phyloP scores from a whole-genome alignment of 2,888 invertebrate species.

The Synanthedon andrenaeformis region DNA sequence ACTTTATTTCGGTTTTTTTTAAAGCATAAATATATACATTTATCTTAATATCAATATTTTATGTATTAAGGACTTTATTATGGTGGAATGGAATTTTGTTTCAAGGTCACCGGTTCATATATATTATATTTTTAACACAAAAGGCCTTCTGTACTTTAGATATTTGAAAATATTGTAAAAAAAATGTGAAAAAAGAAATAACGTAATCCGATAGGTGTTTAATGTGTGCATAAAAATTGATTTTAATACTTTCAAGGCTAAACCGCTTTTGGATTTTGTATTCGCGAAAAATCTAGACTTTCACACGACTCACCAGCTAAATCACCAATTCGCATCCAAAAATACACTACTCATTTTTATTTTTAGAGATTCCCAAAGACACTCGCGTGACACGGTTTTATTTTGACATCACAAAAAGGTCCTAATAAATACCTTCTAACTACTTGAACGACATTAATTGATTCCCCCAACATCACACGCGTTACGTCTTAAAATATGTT shows the following conservation, averaged over 20 bases:
- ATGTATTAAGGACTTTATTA: not conserved
- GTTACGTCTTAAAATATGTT: constrained; percentile 12
- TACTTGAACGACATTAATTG: constrained; percentile 21
- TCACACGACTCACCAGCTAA: constrained; percentile 55
- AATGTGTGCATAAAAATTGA: constrained; percentile 12
- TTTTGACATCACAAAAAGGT: constrained; percentile 16
- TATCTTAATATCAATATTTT: not conserved
- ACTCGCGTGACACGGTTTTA: constrained; percentile 39
- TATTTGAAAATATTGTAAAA: not conserved
- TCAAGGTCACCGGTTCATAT: not conserved
- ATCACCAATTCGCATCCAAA: constrained; percentile 57
- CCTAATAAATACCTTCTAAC: constrained; percentile 13
- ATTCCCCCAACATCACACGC: constrained; percentile 32
- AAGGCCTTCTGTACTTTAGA: not conserved
- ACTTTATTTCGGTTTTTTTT: not conserved
- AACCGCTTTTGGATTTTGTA: constrained; percentile 17
- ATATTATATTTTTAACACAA: not conserved
- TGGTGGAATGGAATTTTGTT: not conserved
- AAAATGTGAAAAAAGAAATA: not conserved
- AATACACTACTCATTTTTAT: constrained; percentile 51
- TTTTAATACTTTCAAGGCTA: constrained; percentile 34
- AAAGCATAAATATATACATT: not conserved
- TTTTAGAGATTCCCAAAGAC: constrained; percentile 46
- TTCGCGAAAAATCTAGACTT: constrained; percentile 39
- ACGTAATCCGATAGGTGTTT: constrained; percentile 17